These are phyloP conservation scores for Dinomys branickii DNA, from an alignment of 2,113 vertebrate species.

Conservation along the genomic window DNA sequence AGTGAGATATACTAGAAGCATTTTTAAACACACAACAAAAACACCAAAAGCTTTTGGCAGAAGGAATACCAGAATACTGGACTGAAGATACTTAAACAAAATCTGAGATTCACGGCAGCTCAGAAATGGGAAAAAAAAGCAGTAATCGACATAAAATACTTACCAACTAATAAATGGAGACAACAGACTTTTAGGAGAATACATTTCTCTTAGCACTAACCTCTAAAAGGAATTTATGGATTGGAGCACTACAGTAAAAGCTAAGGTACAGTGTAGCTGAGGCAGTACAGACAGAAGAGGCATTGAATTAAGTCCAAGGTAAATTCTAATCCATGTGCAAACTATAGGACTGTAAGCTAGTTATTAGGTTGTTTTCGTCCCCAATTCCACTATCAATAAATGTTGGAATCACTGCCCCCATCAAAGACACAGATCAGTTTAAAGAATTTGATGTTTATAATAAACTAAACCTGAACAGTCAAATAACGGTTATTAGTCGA, in stretches of 20 bases:
- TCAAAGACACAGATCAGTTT: background rate
- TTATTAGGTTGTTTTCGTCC: background rate
- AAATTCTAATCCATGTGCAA: background rate
- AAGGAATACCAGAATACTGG: constrained; percentile 5
- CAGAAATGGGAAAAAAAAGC: background rate
- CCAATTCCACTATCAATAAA: constrained; percentile 7
- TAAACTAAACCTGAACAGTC: background rate
- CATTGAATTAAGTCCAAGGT: background rate
- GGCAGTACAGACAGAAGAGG: background rate
- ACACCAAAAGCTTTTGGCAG: constrained; percentile 6
- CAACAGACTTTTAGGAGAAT: background rate
- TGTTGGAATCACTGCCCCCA: background rate
- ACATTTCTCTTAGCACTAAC: background rate
- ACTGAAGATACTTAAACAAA: constrained; percentile 32
- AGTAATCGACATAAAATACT: constrained; percentile 25
- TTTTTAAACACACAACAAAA: constrained; percentile 51
- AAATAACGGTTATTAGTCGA: background rate
- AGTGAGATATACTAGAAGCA: background rate
- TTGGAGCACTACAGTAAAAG: background rate
- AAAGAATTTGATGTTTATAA: background rate
- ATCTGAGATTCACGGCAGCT: background rate
- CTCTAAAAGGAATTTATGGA: background rate
- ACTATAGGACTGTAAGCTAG: background rate
- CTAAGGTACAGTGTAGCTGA: background rate
- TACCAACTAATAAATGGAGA: constrained; percentile 52